phyloP scores from a whole-genome alignment of 2,888 invertebrate genomes.

The Eucera pruinosa region DNA sequence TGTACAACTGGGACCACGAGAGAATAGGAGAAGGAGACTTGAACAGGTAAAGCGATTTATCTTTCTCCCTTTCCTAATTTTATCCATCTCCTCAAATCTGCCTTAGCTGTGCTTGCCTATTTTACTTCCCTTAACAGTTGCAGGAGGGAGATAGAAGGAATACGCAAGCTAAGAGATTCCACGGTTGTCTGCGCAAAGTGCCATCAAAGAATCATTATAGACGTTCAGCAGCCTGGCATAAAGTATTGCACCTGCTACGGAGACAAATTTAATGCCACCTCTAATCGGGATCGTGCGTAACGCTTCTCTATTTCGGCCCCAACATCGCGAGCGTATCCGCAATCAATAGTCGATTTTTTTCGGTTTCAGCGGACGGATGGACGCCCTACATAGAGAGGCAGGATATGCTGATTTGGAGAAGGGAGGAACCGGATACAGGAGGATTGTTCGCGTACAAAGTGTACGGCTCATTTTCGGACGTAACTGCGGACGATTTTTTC shows the following conservation, averaged over 20 bases:
- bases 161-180: constrained; percentile 85
- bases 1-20: constrained; percentile 88
- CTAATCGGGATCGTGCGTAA: constrained; percentile 57
- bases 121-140: constrained; percentile 79
- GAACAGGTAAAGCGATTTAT: constrained; percentile 78
- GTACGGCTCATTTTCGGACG: constrained; percentile 92
- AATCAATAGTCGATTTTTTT: background rate
- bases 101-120: background rate
- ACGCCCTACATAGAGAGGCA: constrained; percentile 91
- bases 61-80: too few relatives aligned
- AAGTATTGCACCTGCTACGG: constrained; percentile 85
- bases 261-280: constrained; percentile 51
- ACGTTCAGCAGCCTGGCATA: constrained; percentile 82
- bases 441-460: constrained; percentile 94
- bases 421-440: constrained; percentile 87
- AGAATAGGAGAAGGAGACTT: constrained; percentile 87
- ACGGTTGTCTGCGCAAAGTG: constrained; percentile 86
- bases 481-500: constrained; percentile 91
- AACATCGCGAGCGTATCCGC: too few relatives aligned
- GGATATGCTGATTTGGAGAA: constrained; percentile 93
- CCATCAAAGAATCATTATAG: constrained; percentile 83
- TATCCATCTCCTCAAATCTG: too few relatives aligned
- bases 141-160: constrained; percentile 86
- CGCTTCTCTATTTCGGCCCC: background rate
- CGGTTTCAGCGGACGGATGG: constrained; percentile 85